Base-by-base conservation (phyloP, 2,888 invertebrate species). In the Lasioglossum vierecki region DNA sequence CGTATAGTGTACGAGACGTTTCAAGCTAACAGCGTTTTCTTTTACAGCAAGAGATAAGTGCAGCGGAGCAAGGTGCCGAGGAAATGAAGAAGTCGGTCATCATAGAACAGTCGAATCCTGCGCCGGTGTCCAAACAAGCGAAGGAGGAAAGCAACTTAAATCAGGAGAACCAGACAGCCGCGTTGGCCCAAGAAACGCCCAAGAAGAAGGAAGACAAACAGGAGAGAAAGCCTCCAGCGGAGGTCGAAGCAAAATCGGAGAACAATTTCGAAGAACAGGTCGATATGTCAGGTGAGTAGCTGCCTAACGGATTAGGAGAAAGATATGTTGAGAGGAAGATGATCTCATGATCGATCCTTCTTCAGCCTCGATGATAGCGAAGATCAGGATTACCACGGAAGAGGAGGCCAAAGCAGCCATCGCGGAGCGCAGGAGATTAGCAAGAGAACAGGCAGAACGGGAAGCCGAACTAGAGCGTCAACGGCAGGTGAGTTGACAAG, bases 391-490 rank as follows among this genome's bases (percentile, higher is more conserved):
- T 90, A 98, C 97, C 15, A 98, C 98, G 4, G 98, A 98, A 95
- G 98, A 98, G 95, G 97, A 99, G 94, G 99, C 99, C 13, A 99
- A 99, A 95, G 98, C 98, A 30, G 99, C 98, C 80, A 95, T 99
- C 81, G 99, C 99, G 0, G 99, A 99, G 95, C 96, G 98, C 86
- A 96, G 99, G 89, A 96, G 98, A 83, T 96, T 98, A 84, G 99
- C 98, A 18, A 95, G 99, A 30, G 99, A 99, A 95, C 98, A 99
- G 95, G 98, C 98, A 18, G 99, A 99, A 96, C 95, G 97, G 84
- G 98, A 98, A 95, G 98, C 98, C 2, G 98, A 99, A 95, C 95
- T 97, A 76, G 98, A 98, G 95, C 96, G 98, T 90, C 96, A 96
- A 91, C 95, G 96, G 94, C 95, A 95, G 94, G 96, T 96, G 93